A percentile compares a stretch with the other conserved stretches of the same genome.
Conservation (phyloP, 2,113 vertebrate genomes). For the Oxyura jamaicensis region DNA sequence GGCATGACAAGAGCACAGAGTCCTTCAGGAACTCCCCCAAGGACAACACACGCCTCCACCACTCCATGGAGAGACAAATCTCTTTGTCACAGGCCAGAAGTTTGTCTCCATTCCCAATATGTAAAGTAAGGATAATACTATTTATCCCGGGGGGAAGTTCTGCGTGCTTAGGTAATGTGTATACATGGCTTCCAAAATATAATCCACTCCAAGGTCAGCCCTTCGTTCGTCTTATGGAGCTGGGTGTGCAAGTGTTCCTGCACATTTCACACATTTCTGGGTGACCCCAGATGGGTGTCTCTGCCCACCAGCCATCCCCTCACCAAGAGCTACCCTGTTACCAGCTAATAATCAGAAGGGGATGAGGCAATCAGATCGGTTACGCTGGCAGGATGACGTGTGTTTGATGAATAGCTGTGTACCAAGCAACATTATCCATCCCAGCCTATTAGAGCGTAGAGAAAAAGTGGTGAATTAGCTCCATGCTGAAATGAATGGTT, state of each 20-base stretch:
- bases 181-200: not conserved
- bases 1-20: not conserved
- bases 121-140: constrained; percentile 53
- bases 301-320: not conserved
- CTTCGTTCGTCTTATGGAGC: not conserved
- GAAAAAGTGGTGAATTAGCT: not conserved
- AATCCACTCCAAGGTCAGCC: constrained; percentile 51
- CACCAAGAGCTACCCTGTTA: not conserved
- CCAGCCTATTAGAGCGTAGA: not conserved
- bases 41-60: not conserved
- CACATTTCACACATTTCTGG: not conserved
- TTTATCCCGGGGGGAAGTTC: constrained; percentile 37
- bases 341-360: constrained; percentile 4
- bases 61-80: not conserved
- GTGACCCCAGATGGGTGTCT: not conserved
- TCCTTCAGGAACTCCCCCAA: not conserved
- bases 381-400: not conserved
- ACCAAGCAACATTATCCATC: constrained; percentile 43
- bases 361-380: not conserved
- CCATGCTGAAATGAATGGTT: not conserved
- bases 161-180: constrained; percentile 12
- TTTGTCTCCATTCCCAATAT: constrained; percentile 32
- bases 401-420: constrained; percentile 44
- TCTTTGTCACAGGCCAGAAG: constrained; percentile 13
- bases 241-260: not conserved